Conservation (phyloP, 2,113 vertebrate species). For the Lonchura striata region DNA sequence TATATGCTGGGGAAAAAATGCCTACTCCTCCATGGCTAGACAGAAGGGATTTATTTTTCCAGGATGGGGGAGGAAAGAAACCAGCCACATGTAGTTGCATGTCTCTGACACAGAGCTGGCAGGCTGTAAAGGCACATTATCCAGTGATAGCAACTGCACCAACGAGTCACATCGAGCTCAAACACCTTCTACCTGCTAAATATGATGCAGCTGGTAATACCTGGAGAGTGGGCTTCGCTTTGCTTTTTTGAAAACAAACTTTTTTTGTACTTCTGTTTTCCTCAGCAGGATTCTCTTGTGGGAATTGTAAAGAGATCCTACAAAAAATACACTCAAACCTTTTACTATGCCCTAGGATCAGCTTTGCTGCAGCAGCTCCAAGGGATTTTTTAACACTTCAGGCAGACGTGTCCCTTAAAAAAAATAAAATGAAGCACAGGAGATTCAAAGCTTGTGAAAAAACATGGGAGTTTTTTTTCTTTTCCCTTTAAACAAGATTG, state of each 20-base stretch:
- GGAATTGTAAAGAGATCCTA: conserved; percentile 21
- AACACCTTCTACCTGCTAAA: neutral
- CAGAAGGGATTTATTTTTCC: conserved; percentile 15
- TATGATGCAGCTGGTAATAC: neutral
- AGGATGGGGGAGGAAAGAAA: neutral
- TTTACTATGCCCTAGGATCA: neutral
- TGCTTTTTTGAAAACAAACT: neutral
- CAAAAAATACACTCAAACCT: conserved; percentile 30
- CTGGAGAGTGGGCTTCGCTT: neutral
- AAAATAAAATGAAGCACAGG: neutral
- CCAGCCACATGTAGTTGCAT: neutral
- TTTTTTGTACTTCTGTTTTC: neutral
- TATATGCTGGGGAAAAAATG: neutral
- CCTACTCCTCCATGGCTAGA: neutral
- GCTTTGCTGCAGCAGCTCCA: conserved; percentile 1
- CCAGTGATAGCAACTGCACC: neutral
- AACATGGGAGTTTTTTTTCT: rapidly evolving
- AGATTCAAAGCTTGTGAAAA: neutral
- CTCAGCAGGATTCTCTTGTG: neutral
- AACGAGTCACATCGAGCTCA: neutral
- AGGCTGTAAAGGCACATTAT: neutral
- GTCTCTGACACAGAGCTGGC: neutral
- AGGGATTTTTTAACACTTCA: conserved; percentile 27
- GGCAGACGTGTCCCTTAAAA: neutral
- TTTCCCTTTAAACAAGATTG: neutral